These are phyloP conservation scores for Alloscopus bannaensis DNA, from an alignment of 2,888 invertebrate genomes.

Conservation along the genomic window DNA sequence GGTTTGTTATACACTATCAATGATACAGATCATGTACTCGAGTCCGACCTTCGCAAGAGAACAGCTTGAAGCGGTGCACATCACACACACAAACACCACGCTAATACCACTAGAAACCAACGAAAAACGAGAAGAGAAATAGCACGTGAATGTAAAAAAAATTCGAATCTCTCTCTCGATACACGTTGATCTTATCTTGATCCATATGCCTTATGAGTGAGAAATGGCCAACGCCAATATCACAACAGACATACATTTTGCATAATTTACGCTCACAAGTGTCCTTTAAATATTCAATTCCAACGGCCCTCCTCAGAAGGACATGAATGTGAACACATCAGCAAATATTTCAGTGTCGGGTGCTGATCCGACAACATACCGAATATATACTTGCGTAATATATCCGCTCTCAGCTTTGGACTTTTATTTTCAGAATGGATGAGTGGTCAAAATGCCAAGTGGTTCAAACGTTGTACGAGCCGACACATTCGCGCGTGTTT, in stretches of 20 bases:
- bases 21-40: not conserved
- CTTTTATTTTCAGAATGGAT: conserved; percentile 2
- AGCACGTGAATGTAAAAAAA: conserved; percentile 14
- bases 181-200: not conserved
- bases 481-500: too few species aligned
- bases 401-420: not conserved
- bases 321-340: not conserved
- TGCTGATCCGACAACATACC: not conserved
- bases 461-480: too few species aligned
- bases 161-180: too few species aligned
- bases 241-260: conserved; percentile 21
- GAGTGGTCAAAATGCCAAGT: conserved; percentile 10
- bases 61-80: not conserved
- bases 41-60: conserved; percentile 1
- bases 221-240: conserved; percentile 12
- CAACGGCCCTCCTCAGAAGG: not conserved
- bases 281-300: conserved; percentile 27
- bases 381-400: not conserved
- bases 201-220: conserved; percentile 3
- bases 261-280: conserved; percentile 27
- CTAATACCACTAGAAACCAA: not conserved
- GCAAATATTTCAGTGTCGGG: not conserved
- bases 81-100: not conserved
- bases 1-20: not conserved
- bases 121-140: not conserved